Evolutionary conservation across 2,797 vertebrate genomes (phyloP).

Genomic region (Galagoides demidoff): DNA sequence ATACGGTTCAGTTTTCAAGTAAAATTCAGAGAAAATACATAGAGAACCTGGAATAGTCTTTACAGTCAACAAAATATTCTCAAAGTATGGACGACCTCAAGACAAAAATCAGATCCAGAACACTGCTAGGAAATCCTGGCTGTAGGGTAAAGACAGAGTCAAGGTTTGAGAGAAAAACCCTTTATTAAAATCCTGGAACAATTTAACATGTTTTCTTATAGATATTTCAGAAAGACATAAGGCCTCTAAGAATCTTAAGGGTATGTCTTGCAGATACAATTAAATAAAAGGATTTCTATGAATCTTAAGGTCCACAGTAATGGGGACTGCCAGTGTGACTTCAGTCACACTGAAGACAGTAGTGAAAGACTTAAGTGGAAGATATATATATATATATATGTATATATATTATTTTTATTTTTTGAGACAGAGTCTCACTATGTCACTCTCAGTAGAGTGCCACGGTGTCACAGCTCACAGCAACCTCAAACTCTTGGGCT

Average conservation of each 20-base stretch:
- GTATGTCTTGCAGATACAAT: neutral
- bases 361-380: neutral
- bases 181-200: neutral
- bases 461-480: too few relatives aligned
- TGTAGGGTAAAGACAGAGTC: neutral
- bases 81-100: neutral
- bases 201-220: neutral
- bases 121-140: neutral
- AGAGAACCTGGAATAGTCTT: neutral
- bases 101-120: neutral
- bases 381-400: neutral
- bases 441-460: too few relatives aligned
- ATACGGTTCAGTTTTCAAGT: neutral
- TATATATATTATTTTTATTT: too few relatives aligned
- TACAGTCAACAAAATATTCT: neutral
- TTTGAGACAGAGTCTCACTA: too few relatives aligned
- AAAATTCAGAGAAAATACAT: neutral
- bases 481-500: too few relatives aligned
- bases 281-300: neutral
- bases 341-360: neutral
- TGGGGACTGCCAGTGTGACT: neutral
- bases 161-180: neutral
- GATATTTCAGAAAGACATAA: neutral
- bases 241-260: neutral
- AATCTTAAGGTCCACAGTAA: neutral